phyloP scores from a whole-genome alignment of 2,113 vertebrate genomes.

The Smithornis capensis region DNA sequence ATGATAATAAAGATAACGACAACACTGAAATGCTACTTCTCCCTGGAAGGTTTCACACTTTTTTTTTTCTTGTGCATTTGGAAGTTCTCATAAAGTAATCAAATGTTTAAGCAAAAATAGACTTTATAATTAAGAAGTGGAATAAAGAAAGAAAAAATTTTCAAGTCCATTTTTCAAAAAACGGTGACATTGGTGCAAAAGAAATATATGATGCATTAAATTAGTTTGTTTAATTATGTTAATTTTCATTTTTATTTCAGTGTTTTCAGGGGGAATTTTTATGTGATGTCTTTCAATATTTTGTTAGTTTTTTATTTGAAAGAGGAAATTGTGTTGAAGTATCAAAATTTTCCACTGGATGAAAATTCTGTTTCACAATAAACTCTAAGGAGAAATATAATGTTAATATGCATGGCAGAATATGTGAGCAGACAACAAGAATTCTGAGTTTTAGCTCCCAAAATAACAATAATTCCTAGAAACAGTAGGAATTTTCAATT shows the following conservation, averaged over 20 bases:
- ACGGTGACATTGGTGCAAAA: not conserved
- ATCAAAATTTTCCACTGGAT: not conserved
- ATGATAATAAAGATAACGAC: not conserved
- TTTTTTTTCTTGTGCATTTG: not conserved
- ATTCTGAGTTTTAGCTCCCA: not conserved
- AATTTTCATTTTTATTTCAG: not conserved
- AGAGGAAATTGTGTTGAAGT: not conserved
- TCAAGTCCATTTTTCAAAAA: not conserved
- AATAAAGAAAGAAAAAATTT: not conserved
- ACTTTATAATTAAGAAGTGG: not conserved
- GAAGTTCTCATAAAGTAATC: not conserved
- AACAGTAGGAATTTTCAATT: not conserved
- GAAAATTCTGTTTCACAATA: not conserved
- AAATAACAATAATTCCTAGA: not conserved
- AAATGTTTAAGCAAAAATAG: not conserved
- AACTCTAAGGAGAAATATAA: not conserved
- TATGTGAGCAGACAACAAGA: not conserved
- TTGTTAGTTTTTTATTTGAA: not conserved
- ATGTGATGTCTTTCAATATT: not conserved
- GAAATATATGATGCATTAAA: not conserved
- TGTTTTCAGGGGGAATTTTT: fast-evolving
- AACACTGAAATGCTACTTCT: not conserved
- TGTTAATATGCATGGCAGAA: not conserved
- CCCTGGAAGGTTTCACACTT: not conserved
- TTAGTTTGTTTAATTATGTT: not conserved